Base-by-base conservation (phyloP, 2,888 invertebrate species). In the Dryococelus australis region DNA sequence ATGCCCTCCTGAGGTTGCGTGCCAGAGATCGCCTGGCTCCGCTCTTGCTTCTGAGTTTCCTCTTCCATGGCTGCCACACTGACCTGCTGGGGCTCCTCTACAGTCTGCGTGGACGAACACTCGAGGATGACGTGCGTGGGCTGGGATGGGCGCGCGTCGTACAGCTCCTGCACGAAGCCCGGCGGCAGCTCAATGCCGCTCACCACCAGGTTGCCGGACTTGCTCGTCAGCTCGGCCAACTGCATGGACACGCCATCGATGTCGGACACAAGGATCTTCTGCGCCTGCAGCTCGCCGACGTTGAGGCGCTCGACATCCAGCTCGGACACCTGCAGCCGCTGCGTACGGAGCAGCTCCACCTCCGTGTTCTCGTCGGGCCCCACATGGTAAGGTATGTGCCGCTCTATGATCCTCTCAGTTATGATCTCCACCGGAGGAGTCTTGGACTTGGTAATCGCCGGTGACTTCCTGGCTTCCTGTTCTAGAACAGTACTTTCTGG, bases 261-360 rank as follows among this genome's bases (percentile, higher is more conserved):
- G 91, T 97, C 97, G 0, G 97, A 97, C 0, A 97, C 97, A 86
- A 96, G 93, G 88, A 97, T 96, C 91, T 96, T 96, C 87, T 95
- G 95, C 0, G 97, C 97, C 91, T 97, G 95, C 81, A 97, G 92
- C 90, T 97, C 96, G 87, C 96, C 95, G 0, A 97, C 97, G 89
- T 95, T 96, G 28, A 97, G 91, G 86, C 96, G 94, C 87, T 97
- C 97, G 0, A 97, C 97, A 91, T 97, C 96, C 88, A 97, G 93
- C 91, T 97, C 97, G 43, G 93, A 93, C 0, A 97, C 95, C 91
- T 96, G 95, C 78, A 97, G 92, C 90, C 95, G 94, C 90, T 95
- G 94, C 85, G 96, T 95, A 91, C 92, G 93, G 5, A 93, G 88
- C 5, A 93, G 88, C 87, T 92, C 92, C 28, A 92, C 90, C 90